phyloP scores from a whole-genome alignment of 2,113 vertebrate genomes.

The Bubalus kerabau region DNA sequence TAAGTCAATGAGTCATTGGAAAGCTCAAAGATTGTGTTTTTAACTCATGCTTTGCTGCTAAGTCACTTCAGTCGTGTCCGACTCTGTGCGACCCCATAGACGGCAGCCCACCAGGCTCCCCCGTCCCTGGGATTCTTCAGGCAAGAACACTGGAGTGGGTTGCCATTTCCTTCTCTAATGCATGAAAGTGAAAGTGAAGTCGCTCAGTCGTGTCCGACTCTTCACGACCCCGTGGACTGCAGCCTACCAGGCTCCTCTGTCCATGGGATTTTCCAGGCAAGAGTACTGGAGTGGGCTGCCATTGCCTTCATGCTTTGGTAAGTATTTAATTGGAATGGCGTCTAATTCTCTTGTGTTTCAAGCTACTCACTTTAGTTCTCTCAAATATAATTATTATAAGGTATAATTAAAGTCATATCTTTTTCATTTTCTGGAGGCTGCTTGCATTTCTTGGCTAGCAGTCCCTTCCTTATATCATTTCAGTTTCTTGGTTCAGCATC shows the following conservation, averaged over 20 bases:
- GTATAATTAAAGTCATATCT: background rate
- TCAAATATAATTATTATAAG: background rate
- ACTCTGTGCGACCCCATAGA: too few species aligned
- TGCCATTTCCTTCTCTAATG: too few species aligned
- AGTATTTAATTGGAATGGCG: background rate
- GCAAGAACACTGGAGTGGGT: too few species aligned
- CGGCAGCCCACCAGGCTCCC: too few species aligned
- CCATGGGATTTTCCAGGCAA: too few species aligned
- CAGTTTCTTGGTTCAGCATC: background rate
- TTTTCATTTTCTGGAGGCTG: background rate
- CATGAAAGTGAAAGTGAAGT: too few species aligned
- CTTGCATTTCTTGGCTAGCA: background rate
- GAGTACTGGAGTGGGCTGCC: too few species aligned
- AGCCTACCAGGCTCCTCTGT: too few species aligned
- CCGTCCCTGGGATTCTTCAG: too few species aligned
- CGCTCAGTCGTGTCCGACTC: too few species aligned
- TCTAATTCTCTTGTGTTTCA: background rate
- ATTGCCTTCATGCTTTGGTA: background rate
- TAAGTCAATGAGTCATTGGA: background rate
- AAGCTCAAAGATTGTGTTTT: background rate
- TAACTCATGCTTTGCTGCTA: background rate
- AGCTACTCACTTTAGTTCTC: background rate
- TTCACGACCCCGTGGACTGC: too few species aligned
- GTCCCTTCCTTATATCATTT: background rate
- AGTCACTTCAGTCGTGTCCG: too few species aligned